phyloP scores from a whole-genome alignment of 2,888 invertebrate species.

The Allacma fusca region DNA sequence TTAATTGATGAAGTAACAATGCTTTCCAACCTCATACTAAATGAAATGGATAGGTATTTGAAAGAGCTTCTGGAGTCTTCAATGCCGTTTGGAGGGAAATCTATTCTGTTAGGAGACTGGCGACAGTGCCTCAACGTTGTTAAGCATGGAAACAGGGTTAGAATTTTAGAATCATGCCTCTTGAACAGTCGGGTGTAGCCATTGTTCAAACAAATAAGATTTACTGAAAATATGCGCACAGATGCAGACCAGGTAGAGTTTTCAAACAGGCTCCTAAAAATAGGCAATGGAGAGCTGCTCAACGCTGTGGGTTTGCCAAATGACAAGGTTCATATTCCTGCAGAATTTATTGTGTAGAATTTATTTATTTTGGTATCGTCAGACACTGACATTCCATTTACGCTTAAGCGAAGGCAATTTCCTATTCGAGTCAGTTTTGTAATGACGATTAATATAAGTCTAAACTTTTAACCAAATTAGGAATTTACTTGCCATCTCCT shows the following conservation, averaged over 20 bases:
- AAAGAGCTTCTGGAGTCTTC: constrained; percentile 30
- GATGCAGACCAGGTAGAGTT: constrained; percentile 1
- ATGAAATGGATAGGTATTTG: constrained; percentile 30
- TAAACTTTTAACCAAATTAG: too few relatives aligned
- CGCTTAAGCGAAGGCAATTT: too few relatives aligned
- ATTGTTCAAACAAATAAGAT: constrained; percentile 16
- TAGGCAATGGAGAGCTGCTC: constrained; percentile 43
- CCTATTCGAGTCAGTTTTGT: too few relatives aligned
- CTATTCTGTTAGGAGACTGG: constrained; percentile 53
- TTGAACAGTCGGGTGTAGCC: constrained; percentile 45
- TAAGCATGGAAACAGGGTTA: constrained; percentile 38
- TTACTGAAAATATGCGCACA: constrained; percentile 47
- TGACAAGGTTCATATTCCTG: constrained; percentile 5
- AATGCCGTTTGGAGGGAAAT: background rate
- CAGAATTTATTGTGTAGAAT: background rate
- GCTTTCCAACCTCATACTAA: background rate
- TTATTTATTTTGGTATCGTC: too few relatives aligned
- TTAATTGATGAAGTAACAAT: too few relatives aligned
- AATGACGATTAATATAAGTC: too few relatives aligned
- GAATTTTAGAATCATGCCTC: constrained; percentile 40
- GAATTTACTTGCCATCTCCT: too few relatives aligned
- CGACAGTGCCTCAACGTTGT: constrained; percentile 51
- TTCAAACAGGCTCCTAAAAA: constrained; percentile 29
- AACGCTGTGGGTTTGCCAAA: too few relatives aligned
- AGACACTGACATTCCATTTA: too few relatives aligned